Base-by-base conservation (phyloP, 2,888 invertebrate species). In the Anticlea derivata region DNA sequence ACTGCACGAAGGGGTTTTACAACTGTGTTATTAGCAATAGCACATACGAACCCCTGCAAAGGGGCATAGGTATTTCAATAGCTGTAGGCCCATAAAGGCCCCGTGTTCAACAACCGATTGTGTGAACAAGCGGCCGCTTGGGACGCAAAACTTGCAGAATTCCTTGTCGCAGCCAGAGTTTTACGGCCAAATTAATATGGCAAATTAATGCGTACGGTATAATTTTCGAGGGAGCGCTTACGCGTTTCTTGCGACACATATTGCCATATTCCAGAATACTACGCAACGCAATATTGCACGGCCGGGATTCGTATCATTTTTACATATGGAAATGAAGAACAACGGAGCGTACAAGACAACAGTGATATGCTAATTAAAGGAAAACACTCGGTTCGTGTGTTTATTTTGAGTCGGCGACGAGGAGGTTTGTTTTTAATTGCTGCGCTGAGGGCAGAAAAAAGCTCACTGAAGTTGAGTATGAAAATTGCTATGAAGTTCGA, bases 111-210 rank as follows among this genome's bases (percentile, higher is more conserved):
- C 76, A 75, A 75, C 64, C 76, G 78, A 83, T 85, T 87, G 86
- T 86, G 80, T 85, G 85, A 86, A 86, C 86, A 86, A 83, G 80
- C 86, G 81, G 80, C 72, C 86, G 81, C 86, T 67, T 70, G 89
- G 89, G 90, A 86, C 82, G 80, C 59, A 59, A 78, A 90, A 88
- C 84, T 90, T 89, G 78, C 71, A 62, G 75, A 83, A 87, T 86
- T 83, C 88, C 86, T 82, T 86, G 89, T 89, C 91, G 88, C 85
- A 77, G 84, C 65, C 90, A 87, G 88, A 91, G 89, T 91, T 91
- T 91, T 91, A 91, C 91, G 83, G 86, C 85, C 81, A 91, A 91
- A 91, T 91, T 91, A 91, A 91, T 91, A 91, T 91, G 86, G 90
- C 91, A 91, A 91, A 91, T 91, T 91, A 91, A 91, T 91, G 90